Evolutionary conservation across 2,888 invertebrate genomes (phyloP).

Genomic region (Tipula confusa): DNA sequence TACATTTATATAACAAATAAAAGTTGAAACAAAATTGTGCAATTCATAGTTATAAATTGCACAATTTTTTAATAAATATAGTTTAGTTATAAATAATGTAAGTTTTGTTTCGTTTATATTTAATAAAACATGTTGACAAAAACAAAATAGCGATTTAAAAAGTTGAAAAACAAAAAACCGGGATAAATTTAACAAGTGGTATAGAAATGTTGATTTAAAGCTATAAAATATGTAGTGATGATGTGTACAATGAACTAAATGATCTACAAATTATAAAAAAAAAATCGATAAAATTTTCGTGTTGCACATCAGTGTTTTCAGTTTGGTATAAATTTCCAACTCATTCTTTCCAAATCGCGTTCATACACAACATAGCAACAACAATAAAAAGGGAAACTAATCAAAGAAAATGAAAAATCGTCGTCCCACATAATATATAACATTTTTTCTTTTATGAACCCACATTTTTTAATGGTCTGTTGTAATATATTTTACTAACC

Average conservation of each 20-base stretch:
- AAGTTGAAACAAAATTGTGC: not conserved
- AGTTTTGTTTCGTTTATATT: not conserved
- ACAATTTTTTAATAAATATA: not conserved
- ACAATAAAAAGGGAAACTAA: not conserved
- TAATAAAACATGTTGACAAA: not conserved
- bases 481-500: no score
- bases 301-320: constrained; percentile 25
- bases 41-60: not conserved
- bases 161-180: not conserved
- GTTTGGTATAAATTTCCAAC: constrained; percentile 13
- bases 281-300: constrained; percentile 26
- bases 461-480: not conserved
- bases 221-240: not conserved
- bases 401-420: not conserved
- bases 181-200: not conserved
- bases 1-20: not conserved
- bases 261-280: constrained; percentile 27
- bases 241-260: not conserved
- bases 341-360: not conserved
- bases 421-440: not conserved
- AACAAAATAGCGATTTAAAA: not conserved
- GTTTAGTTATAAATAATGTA: not conserved
- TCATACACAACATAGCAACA: not conserved
- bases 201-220: not conserved
- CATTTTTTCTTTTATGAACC: not conserved